phyloP scores from a whole-genome alignment of 2,113 vertebrate genomes.

The Hemicordylus capensis region DNA sequence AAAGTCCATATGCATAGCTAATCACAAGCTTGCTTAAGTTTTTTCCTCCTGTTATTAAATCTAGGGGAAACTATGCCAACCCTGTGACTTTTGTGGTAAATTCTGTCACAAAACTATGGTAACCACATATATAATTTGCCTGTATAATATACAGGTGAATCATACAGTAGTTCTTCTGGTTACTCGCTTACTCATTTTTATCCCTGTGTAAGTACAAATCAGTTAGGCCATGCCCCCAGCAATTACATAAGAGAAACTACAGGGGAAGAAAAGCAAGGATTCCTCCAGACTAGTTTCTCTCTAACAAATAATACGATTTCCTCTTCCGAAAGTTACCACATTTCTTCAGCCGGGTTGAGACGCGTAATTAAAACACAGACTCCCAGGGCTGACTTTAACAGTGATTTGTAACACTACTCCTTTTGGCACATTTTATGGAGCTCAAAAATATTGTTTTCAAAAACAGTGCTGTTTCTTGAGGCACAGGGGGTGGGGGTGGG shows the following conservation, averaged over 20 bases:
- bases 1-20: constrained; percentile 35
- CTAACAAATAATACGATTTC: constrained; percentile 39
- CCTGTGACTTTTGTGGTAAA: constrained; percentile 33
- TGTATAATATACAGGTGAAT: constrained; percentile 49
- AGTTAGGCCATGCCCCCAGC: background rate
- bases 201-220: constrained; percentile 31
- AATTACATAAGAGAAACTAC: constrained; percentile 35
- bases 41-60: constrained; percentile 53
- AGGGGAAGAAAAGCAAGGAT: constrained; percentile 2
- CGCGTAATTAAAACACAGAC: constrained; percentile 20
- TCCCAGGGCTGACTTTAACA: constrained; percentile 43
- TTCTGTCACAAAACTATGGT: constrained; percentile 11
- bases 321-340: constrained; percentile 46
- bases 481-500: constrained; percentile 3
- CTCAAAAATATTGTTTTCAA: constrained; percentile 63
- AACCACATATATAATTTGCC: constrained; percentile 40
- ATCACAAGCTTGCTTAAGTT: constrained; percentile 16
- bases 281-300: constrained; percentile 21
- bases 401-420: constrained; percentile 26
- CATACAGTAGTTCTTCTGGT: constrained; percentile 34
- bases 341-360: constrained; percentile 45
- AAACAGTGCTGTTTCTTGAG: constrained; percentile 51
- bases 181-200: background rate
- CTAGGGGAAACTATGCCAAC: constrained; percentile 39
- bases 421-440: constrained; percentile 43